A percentile compares a stretch with the other conserved stretches of the same genome.
Conservation (phyloP, 1,140 invertebrate genomes). For the Orius laevigatus region DNA sequence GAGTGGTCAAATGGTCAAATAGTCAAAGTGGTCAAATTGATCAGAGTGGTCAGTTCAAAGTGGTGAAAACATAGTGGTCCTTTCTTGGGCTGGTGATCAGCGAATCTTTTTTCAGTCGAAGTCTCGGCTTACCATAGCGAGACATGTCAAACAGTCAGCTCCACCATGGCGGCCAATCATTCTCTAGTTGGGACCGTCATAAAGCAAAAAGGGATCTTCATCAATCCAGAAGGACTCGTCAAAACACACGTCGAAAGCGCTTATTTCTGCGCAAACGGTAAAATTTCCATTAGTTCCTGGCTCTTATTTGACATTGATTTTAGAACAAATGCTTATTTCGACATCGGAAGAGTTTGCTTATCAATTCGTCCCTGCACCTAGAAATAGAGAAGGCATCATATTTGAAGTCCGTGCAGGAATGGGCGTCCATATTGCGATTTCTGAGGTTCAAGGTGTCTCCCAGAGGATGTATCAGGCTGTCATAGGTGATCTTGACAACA, state of each 20-base stretch:
- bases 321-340: slow-evolving; percentile 44
- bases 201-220: slow-evolving; percentile 34
- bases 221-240: slow-evolving; percentile 38
- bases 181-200: slow-evolving; percentile 37
- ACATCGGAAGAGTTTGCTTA: slow-evolving; percentile 40
- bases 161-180: slow-evolving; percentile 27
- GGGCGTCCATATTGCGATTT: slow-evolving; percentile 38
- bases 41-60: too few relatives aligned
- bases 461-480: slow-evolving; percentile 42
- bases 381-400: slow-evolving; percentile 38
- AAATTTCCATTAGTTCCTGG: neutral
- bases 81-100: too few relatives aligned
- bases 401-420: slow-evolving; percentile 35
- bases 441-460: slow-evolving; percentile 30
- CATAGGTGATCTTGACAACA: slow-evolving; percentile 35
- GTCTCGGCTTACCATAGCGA: slow-evolving; percentile 41
- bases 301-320: neutral
- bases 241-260: slow-evolving; percentile 42
- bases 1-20: too few relatives aligned
- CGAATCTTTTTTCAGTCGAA: slow-evolving; percentile 34
- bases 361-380: slow-evolving; percentile 40
- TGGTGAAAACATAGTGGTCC: too few relatives aligned
- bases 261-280: slow-evolving; percentile 49
- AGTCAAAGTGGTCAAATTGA: too few relatives aligned
- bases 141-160: slow-evolving; percentile 32